Evolutionary conservation across 2,113 vertebrate genomes (phyloP).

Genomic region (Pogona vitticeps): DNA sequence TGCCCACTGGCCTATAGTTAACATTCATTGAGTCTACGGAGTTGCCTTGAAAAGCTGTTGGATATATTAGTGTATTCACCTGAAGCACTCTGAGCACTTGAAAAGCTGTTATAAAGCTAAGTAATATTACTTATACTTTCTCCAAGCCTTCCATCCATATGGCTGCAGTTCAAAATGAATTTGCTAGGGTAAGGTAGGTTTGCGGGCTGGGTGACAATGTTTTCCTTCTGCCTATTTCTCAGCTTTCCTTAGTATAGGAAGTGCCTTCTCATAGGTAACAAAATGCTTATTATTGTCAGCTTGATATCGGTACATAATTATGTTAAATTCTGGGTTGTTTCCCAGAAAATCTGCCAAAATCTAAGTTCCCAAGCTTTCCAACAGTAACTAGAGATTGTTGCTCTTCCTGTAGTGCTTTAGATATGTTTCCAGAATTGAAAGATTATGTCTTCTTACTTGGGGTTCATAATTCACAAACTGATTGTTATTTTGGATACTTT

Average conservation of each 20-base stretch:
- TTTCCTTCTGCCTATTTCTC: background rate
- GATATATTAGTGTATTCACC: no score
- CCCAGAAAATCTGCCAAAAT: slow-evolving; percentile 33
- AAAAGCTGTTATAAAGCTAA: no score
- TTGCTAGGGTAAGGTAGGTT: rapidly evolving
- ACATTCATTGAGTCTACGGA: no score
- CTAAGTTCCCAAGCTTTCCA: slow-evolving; percentile 27
- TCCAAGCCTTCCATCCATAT: no score
- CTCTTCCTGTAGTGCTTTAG: slow-evolving; percentile 44
- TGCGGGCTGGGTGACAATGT: background rate
- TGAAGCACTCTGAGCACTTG: no score
- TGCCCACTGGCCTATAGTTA: no score
- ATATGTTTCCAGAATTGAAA: slow-evolving; percentile 37
- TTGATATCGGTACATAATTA: background rate
- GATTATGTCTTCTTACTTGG: slow-evolving; percentile 59
- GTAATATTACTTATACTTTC: background rate
- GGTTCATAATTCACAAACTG: slow-evolving; percentile 69
- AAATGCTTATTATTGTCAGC: background rate
- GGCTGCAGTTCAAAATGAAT: rapidly evolving
- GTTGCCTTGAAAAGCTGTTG: no score
- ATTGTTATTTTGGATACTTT: slow-evolving; percentile 64
- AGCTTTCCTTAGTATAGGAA: rapidly evolving
- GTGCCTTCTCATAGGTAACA: background rate
- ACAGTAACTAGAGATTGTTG: slow-evolving; percentile 33
- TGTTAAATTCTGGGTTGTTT: slow-evolving; percentile 8